A percentile compares a stretch with the other conserved stretches of the same genome.
phyloP scores from a whole-genome alignment of 2,797 vertebrate genomes.

The Poecilia velifera region DNA sequence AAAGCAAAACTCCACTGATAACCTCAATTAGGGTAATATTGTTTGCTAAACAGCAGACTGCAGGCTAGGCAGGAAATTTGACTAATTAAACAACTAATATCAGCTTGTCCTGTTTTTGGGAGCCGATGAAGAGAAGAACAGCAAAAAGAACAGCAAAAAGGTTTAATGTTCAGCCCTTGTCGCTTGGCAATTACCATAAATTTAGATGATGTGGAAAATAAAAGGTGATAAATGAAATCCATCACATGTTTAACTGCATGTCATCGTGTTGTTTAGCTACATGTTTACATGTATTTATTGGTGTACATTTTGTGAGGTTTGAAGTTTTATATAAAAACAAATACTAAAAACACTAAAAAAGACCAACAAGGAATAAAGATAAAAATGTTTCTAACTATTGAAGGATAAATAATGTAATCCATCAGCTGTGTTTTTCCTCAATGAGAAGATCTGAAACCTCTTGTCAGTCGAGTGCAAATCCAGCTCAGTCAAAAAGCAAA shows the following conservation, averaged over 20 bases:
- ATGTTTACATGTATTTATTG: neutral
- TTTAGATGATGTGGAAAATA: neutral
- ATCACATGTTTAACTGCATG: neutral
- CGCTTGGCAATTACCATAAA: neutral
- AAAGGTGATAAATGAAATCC: neutral
- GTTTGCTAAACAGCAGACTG: neutral
- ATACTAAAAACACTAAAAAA: conserved; percentile 8
- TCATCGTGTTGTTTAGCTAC: neutral
- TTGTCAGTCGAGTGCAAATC: conserved; percentile 22
- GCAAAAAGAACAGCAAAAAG: neutral
- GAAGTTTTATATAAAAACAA: conserved; percentile 7
- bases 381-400: conserved; percentile 9
- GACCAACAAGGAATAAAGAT: conserved; percentile 5
- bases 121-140: neutral
- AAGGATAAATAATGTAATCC: neutral
- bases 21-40: neutral
- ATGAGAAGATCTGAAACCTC: conserved; percentile 20
- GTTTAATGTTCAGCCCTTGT: neutral
- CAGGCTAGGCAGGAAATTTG: neutral
- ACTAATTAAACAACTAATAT: neutral
- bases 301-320: neutral
- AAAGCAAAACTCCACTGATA: neutral
- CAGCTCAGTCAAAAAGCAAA: conserved; percentile 30
- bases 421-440: neutral
- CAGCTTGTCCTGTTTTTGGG: neutral